A percentile compares a stretch with the other conserved stretches of the same genome.
Conservation (phyloP, 2,113 vertebrate species). For the Mastomys natalensis region DNA sequence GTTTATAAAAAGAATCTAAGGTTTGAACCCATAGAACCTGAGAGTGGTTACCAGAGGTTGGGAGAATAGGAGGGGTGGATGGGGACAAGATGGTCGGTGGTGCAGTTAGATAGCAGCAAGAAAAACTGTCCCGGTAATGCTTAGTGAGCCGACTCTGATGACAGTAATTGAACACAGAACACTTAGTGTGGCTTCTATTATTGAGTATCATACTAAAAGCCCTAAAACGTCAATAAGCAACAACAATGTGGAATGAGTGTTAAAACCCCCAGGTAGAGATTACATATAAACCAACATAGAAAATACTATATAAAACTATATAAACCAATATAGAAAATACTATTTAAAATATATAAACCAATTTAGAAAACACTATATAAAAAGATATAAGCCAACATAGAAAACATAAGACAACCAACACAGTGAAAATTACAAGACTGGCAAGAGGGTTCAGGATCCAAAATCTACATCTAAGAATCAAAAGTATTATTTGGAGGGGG, state of each 20-base stretch:
- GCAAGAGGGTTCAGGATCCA: not conserved
- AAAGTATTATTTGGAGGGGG: not conserved
- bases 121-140: not conserved
- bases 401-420: not conserved
- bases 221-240: slow-evolving; percentile 16
- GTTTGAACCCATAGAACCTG: not conserved
- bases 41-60: not conserved
- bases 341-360: not conserved
- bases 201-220: not conserved
- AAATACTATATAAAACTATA: too few relatives aligned
- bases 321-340: too few relatives aligned
- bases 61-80: not conserved
- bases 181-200: not conserved
- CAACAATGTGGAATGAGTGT: not conserved
- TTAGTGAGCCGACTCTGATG: not conserved
- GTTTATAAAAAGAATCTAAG: not conserved
- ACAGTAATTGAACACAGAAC: not conserved
- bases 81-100: not conserved
- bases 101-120: not conserved
- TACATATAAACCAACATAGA: not conserved
- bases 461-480: slow-evolving; percentile 31
- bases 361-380: not conserved
- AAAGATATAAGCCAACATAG: too few relatives aligned
- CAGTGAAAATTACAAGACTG: not conserved
- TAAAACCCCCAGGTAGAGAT: not conserved